Evolutionary conservation across 2,888 invertebrate species (phyloP), one percentile per base, ranked within the genome.

Genomic region (Brachyptera putata): DNA sequence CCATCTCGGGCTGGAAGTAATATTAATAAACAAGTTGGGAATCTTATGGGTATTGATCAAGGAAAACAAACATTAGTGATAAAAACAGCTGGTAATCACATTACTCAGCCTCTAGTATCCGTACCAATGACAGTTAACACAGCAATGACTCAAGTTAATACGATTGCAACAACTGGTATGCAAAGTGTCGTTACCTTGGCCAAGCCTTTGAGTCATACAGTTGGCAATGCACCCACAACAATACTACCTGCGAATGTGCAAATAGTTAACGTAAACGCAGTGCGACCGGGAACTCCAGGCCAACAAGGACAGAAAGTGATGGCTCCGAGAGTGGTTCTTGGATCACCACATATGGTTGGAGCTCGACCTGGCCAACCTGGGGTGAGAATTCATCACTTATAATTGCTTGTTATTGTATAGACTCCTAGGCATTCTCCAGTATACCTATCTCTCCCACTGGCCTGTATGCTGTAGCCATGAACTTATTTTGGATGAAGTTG

Each of bases 291-390:
- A 63, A 81, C 85, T 63, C 86, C 89, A 49, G 81, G 81, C 68
- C 80, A 85, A 67, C 80, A 83, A 64, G 83, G 83, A 61, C 87
- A 87, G 74, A 91, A 91, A 76, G 83, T 85, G 61, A 86, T 90
- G 64, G 83, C 89, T 62, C 86, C 89, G 57, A 83, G 93, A 71
- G 90, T 94, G 69, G 88, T 93, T 68, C 87, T 92, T 69, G 89
- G 88, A 69, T 81, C 85, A 64, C 89, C 86, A 69, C 89, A 91
- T 75, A 85, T 92, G 78, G 86, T 90, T 67, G 89, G 89, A 68
- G 80, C 88, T 53, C 80, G 93, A 73, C 87, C 90, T 56, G 87
- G 90, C 68, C 85, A 86, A 74, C 90, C 91, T 68, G 87, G 85
- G 75, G 87, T 88, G 82, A 84, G 83, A 5, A 39, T 39, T 7